These are phyloP conservation scores for Papilio aristodemus DNA, from an alignment of 1,140 invertebrate species.

Conservation along the genomic window DNA sequence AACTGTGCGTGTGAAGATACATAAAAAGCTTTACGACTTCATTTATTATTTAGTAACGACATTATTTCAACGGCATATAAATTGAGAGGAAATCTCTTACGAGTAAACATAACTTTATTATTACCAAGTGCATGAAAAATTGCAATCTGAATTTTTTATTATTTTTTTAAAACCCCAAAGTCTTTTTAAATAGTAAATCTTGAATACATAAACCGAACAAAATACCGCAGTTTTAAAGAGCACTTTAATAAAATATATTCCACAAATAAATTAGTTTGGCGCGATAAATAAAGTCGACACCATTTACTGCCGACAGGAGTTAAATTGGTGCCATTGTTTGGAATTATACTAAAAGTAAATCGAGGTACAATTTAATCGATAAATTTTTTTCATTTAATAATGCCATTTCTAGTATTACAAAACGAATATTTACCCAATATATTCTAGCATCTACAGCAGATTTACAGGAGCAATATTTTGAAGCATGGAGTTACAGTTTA, in stretches of 20 bases:
- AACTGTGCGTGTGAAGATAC: slow-evolving; percentile 7
- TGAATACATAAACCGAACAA: neutral
- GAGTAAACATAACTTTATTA: neutral
- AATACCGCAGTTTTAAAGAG: slow-evolving; percentile 1
- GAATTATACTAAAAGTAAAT: neutral
- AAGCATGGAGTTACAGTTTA: no score
- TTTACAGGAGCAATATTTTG: no score
- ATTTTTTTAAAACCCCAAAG: neutral
- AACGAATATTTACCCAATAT: no score
- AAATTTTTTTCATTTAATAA: no score
- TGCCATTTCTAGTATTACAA: no score
- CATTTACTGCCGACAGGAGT: slow-evolving; percentile 6
- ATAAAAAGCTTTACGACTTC: slow-evolving; percentile 8
- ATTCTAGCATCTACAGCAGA: no score
- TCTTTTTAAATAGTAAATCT: neutral
- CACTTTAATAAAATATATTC: slow-evolving; percentile 15
- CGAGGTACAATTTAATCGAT: no score
- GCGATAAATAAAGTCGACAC: neutral
- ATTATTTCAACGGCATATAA: slow-evolving; percentile 12
- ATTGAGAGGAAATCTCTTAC: slow-evolving; percentile 14
- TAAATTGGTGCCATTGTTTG: slow-evolving; percentile 9
- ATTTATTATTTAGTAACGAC: slow-evolving; percentile 10
- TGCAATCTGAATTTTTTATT: neutral
- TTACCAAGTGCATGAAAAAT: neutral
- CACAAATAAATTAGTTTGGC: slow-evolving; percentile 12